phyloP scores from a whole-genome alignment of 2,888 invertebrate species.

The Ornithoptera alexandrae region DNA sequence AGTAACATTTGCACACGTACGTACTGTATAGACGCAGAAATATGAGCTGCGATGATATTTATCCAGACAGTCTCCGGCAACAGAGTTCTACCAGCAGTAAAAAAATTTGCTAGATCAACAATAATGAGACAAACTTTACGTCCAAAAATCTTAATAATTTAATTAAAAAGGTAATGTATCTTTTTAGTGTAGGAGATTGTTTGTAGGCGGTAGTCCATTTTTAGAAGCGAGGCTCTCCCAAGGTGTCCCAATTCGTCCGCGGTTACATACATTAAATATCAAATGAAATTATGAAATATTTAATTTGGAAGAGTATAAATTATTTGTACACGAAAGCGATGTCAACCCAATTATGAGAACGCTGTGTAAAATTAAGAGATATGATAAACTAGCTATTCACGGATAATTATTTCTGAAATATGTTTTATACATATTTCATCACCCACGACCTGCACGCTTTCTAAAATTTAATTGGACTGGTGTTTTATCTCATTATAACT shows the following conservation, averaged over 20 bases:
- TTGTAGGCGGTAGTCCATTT: background rate
- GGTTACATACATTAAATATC: background rate
- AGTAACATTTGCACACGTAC: no score
- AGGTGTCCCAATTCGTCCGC: background rate
- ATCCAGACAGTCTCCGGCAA: no score
- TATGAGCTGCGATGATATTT: no score
- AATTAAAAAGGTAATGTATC: no score
- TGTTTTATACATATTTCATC: conserved; percentile 2
- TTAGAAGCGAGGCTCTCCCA: conserved; percentile 1
- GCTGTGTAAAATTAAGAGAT: conserved; percentile 14
- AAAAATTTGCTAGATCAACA: no score
- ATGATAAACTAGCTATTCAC: conserved; percentile 6
- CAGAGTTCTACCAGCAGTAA: no score
- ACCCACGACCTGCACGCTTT: background rate
- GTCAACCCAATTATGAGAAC: conserved; percentile 14
- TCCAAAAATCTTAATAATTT: no score
- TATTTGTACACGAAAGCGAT: background rate
- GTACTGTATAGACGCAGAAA: no score
- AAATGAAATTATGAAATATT: background rate
- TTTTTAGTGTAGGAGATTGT: no score
- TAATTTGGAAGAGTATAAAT: conserved; percentile 7
- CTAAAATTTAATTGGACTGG: conserved; percentile 5
- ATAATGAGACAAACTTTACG: no score
- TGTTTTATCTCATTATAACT: background rate
- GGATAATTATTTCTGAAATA: conserved; percentile 6